Evolutionary conservation across 1,140 invertebrate species (phyloP).

Genomic region (Euschistus heros): DNA sequence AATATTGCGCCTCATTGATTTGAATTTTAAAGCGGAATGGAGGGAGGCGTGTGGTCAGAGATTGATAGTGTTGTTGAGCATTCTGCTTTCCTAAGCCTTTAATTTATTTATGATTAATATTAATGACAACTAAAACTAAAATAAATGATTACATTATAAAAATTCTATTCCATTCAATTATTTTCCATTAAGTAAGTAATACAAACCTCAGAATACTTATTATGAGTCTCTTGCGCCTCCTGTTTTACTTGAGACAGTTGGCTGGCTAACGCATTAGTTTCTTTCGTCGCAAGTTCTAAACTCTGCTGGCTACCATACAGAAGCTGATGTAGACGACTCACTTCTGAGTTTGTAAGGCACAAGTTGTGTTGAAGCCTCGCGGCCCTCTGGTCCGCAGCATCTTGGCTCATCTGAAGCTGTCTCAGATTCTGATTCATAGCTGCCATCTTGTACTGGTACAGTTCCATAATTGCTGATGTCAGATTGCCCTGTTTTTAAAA

Average conservation of each 20-base stretch:
- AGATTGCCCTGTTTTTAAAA: conserved; percentile 36
- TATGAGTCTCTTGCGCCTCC: conserved; percentile 17
- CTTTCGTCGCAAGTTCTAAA: conserved; percentile 36
- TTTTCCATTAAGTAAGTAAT: not conserved
- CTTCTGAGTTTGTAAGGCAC: conserved; percentile 39
- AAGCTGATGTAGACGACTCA: conserved; percentile 40
- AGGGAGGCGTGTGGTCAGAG: no score
- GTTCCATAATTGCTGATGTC: conserved; percentile 55
- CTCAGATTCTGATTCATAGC: conserved; percentile 42
- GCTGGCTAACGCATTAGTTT: conserved; percentile 31
- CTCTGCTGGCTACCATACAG: conserved; percentile 41
- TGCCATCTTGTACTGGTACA: conserved; percentile 53
- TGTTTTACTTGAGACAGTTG: conserved; percentile 16
- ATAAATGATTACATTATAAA: not conserved
- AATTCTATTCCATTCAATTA: not conserved
- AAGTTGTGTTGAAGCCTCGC: conserved; percentile 41
- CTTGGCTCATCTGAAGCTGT: conserved; percentile 40
- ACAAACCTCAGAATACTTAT: conserved; percentile 24
- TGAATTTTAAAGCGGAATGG: no score
- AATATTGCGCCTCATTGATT: no score
- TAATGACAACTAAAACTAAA: not conserved
- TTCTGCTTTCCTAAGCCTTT: not conserved
- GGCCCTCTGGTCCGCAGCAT: conserved; percentile 40
- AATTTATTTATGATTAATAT: not conserved
- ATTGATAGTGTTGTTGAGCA: not conserved